Conservation (phyloP, 2,797 vertebrate genomes). For the Platalea minor region DNA sequence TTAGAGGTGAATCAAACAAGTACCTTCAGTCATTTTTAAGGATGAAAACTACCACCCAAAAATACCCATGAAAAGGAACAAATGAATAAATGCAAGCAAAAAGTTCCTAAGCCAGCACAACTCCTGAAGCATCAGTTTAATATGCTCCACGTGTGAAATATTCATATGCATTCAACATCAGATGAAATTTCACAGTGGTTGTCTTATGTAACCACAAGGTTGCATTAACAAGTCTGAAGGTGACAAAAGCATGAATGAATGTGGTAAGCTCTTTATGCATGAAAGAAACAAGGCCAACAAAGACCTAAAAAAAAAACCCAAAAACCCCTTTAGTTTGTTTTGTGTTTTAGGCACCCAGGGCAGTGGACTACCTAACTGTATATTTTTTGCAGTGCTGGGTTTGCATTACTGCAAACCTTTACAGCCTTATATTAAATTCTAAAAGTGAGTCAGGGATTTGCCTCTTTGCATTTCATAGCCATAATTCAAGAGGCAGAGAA, state of each 20-base stretch:
- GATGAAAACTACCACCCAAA: background rate
- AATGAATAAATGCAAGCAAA: background rate
- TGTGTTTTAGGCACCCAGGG: background rate
- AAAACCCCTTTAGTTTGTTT: background rate
- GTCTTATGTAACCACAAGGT: background rate
- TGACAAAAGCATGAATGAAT: constrained; percentile 32
- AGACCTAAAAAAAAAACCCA: background rate
- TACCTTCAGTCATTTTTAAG: background rate
- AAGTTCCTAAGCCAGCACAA: background rate
- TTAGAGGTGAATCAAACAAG: background rate
- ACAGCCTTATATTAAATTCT: background rate
- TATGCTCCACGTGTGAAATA: background rate
- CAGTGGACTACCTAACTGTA: background rate
- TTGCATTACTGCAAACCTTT: background rate
- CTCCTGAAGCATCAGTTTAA: background rate
- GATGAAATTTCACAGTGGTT: constrained; percentile 19
- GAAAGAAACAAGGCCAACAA: background rate
- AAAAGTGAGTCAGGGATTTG: background rate
- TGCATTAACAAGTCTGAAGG: constrained; percentile 39
- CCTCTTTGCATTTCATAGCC: background rate
- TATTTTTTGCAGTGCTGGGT: background rate
- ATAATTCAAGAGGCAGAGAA: constrained; percentile 1
- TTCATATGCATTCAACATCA: background rate
- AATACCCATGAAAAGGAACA: background rate
- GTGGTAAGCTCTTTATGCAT: background rate